Evolutionary conservation across 2,888 invertebrate species (phyloP), one percentile per base, ranked within the genome.

Genomic region (Unio pictorum): DNA sequence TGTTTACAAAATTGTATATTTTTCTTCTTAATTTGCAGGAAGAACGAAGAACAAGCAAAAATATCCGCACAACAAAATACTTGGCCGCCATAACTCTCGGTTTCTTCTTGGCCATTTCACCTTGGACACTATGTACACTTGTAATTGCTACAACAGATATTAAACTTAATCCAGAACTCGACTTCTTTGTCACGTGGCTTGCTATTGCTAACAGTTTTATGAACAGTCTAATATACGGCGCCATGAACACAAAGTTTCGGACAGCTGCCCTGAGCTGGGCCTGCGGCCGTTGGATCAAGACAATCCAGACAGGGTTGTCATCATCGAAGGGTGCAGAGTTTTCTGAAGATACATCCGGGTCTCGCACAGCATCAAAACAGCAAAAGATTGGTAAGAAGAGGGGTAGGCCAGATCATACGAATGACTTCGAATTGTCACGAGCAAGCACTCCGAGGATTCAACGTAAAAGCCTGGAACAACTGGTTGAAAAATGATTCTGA

Each of bases 41-140:
- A 63, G 67, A 66, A 11, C 60, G 67, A 45, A 66, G 69, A 69
- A 67, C 72, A 1, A 72, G 68, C 59, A 72, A 73, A 18, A 76
- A 76, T 62, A 76, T 76, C 15, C 64, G 76, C 28, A 77, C 77
- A 54, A 71, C 77, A 4, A 77, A 77, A 63, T 77, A 74, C 55
- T 64, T 77, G 11, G 80, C 78, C 8, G 76, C 80, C 58, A 78
- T 77, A 28, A 80, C 80, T 1, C 66, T 77, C 8, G 80, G 77
- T 1, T 76, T 80, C 55, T 74, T 77, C 55, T 23, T 73, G 8
- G 74, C 77, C 17, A 70, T 77, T 11, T 67, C 77, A n/a, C 77
- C 77, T 5, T 77, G 77, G 77, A 74, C 74, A 7, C 66, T 77
- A 5, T 73, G 69, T 67, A 77, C 77, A 17, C 63, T 77, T 18